These are phyloP conservation scores for Sceloporus tristichus DNA, from an alignment of 2,113 vertebrate genomes.

Conservation along the genomic window DNA sequence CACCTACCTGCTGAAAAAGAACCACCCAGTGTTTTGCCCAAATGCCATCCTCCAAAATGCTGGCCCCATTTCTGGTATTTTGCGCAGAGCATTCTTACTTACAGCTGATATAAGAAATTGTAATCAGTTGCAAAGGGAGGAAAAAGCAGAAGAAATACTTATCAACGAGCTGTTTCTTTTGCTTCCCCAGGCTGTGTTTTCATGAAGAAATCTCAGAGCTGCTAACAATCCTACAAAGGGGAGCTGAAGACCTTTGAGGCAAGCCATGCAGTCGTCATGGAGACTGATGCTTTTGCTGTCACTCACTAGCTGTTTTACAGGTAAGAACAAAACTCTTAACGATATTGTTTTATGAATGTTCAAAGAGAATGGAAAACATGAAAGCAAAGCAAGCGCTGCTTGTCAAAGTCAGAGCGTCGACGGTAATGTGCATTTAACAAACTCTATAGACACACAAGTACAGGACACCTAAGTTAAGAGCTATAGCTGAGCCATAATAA, in stretches of 20 bases:
- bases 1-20: too few species aligned
- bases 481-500: neutral
- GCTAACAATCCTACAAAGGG: constrained; percentile 77
- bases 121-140: constrained; percentile 43
- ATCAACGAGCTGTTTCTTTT: constrained; percentile 67
- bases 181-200: constrained; percentile 83
- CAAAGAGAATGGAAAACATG: neutral
- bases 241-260: constrained; percentile 77
- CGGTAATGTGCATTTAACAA: neutral
- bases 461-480: neutral
- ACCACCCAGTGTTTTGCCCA: neutral
- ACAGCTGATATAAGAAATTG: constrained; percentile 15
- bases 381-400: neutral
- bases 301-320: constrained; percentile 90
- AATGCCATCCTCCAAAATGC: neutral
- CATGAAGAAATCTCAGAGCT: constrained; percentile 86
- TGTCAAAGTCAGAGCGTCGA: neutral
- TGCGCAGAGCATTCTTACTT: neutral
- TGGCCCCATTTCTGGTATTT: neutral
- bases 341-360: constrained; percentile 6
- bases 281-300: constrained; percentile 91
- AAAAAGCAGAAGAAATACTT: constrained; percentile 14
- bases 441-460: neutral
- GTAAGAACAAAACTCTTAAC: constrained; percentile 76
- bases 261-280: constrained; percentile 93